phyloP scores from a whole-genome alignment of 2,888 invertebrate genomes.

The Hedychridium roseum region DNA sequence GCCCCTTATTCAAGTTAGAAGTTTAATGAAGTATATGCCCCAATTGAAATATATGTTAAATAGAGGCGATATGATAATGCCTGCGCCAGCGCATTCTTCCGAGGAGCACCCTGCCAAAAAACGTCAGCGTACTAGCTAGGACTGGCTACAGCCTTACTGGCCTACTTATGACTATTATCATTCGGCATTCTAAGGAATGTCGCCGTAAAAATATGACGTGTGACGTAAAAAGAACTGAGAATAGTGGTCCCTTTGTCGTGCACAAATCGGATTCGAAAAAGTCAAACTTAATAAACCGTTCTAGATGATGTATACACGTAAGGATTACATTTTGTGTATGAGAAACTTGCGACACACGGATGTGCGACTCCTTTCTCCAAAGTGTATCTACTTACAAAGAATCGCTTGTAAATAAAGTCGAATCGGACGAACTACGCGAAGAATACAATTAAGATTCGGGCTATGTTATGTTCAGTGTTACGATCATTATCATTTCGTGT shows the following conservation, averaged over 20 bases:
- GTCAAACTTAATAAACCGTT: too few species aligned
- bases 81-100: slow-evolving; percentile 55
- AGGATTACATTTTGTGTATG: slow-evolving; percentile 18
- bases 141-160: slow-evolving; percentile 67
- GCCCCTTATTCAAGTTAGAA: slow-evolving; percentile 83
- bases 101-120: slow-evolving; percentile 64
- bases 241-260: too few species aligned
- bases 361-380: slow-evolving; percentile 39
- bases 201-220: too few species aligned
- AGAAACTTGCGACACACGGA: slow-evolving; percentile 27
- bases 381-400: slow-evolving; percentile 26
- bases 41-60: slow-evolving; percentile 87
- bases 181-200: slow-evolving; percentile 57
- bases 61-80: slow-evolving; percentile 62
- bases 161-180: slow-evolving; percentile 63
- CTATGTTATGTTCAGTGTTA: slow-evolving; percentile 28
- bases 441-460: slow-evolving; percentile 25
- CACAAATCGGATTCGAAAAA: too few species aligned
- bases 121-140: slow-evolving; percentile 71
- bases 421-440: slow-evolving; percentile 24
- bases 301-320: too few species aligned
- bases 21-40: slow-evolving; percentile 85
- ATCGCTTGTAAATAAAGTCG: slow-evolving; percentile 36
- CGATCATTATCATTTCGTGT: slow-evolving; percentile 19
- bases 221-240: too few species aligned